Conservation (phyloP, 1,140 invertebrate genomes). For the Heterodera carotae region DNA sequence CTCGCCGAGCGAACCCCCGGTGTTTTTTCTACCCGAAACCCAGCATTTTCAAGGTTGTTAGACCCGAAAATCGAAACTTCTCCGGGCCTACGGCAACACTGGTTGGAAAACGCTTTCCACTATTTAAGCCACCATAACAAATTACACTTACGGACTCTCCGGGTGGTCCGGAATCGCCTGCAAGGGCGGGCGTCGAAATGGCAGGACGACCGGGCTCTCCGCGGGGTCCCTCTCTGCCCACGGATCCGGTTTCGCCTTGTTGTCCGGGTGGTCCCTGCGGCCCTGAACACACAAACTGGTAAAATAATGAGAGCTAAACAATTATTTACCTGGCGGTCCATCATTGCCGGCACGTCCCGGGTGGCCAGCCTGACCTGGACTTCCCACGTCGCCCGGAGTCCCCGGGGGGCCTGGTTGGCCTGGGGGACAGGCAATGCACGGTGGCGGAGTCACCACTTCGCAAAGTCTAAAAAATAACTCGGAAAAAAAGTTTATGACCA, state of each 20-base stretch:
- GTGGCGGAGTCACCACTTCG: constrained; percentile 63
- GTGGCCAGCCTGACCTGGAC: constrained; percentile 46
- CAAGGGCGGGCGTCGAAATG: constrained; percentile 62
- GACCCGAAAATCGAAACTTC: too few relatives aligned
- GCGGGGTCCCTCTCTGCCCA: constrained; percentile 59
- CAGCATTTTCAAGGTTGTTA: too few relatives aligned
- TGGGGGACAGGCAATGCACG: constrained; percentile 63
- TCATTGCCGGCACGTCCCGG: constrained; percentile 57
- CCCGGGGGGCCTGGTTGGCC: constrained; percentile 44
- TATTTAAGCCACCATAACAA: too few relatives aligned
- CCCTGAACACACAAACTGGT: constrained; percentile 27
- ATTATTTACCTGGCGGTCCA: constrained; percentile 53
- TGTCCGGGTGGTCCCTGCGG: constrained; percentile 57
- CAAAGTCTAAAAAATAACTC: constrained; percentile 46
- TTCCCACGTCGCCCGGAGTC: constrained; percentile 53
- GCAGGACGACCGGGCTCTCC: constrained; percentile 64
- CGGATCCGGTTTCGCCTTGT: constrained; percentile 53
- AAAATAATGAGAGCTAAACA: background rate
- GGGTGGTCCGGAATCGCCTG: constrained; percentile 61
- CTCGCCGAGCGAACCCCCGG: too few relatives aligned
- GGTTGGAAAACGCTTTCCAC: too few relatives aligned
- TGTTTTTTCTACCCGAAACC: too few relatives aligned
- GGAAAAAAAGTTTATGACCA: too few relatives aligned
- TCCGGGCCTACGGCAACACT: too few relatives aligned
- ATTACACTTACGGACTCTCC: constrained; percentile 45